Conservation (phyloP, 2,888 invertebrate genomes). For the Tillus elongatus region DNA sequence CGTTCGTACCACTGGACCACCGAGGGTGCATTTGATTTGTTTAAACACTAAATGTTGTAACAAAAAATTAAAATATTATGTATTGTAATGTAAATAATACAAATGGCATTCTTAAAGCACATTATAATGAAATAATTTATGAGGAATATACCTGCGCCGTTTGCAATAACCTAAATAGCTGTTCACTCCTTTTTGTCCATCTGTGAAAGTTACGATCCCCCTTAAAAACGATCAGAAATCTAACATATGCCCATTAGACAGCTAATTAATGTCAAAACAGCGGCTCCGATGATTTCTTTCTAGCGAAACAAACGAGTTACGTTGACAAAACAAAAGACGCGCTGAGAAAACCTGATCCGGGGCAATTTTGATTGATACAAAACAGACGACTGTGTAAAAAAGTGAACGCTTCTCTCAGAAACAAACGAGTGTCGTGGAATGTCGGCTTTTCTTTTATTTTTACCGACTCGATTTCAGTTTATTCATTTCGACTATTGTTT, state of each 20-base stretch:
- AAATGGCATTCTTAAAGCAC: too few relatives aligned
- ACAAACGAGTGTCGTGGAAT: constrained; percentile 38
- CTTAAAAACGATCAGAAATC: constrained; percentile 29
- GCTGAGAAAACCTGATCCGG: constrained; percentile 29
- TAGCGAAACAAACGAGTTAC: constrained; percentile 31
- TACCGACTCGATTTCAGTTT: constrained; percentile 28
- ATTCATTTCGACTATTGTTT: constrained; percentile 16
- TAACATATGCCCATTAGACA: constrained; percentile 39
- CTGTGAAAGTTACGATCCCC: constrained; percentile 26
- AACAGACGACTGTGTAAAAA: constrained; percentile 39
- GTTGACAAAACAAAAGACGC: constrained; percentile 32
- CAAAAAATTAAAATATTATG: too few relatives aligned
- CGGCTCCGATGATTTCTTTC: constrained; percentile 38
- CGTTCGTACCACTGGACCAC: too few relatives aligned
- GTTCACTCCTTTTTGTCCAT: too few relatives aligned
- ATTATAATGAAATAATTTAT: too few relatives aligned
- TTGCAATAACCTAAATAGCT: too few relatives aligned
- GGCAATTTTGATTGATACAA: constrained; percentile 39
- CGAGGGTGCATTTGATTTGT: too few relatives aligned
- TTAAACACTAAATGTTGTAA: too few relatives aligned
- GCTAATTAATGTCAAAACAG: constrained; percentile 39
- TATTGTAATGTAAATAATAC: too few relatives aligned
- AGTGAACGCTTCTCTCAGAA: constrained; percentile 31
- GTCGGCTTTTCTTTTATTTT: constrained; percentile 32
- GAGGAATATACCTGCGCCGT: too few relatives aligned